A percentile compares a stretch with the other conserved stretches of the same genome.
Evolutionary conservation across 2,888 invertebrate species (phyloP).

Genomic region (Volucella bombylans): DNA sequence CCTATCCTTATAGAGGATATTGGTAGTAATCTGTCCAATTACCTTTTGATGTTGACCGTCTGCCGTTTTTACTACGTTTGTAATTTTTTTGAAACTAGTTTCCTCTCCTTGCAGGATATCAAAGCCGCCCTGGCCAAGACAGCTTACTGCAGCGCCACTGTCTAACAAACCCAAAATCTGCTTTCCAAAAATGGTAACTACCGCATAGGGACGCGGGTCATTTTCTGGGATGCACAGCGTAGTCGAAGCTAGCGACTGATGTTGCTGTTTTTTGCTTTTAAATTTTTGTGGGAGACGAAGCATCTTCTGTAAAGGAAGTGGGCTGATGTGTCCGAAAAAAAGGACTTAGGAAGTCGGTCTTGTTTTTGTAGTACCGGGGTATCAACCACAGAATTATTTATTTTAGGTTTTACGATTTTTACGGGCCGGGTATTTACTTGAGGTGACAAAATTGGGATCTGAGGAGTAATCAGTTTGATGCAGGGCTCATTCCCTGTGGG

Average conservation of each 20-base stretch:
- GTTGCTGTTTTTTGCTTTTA: neutral
- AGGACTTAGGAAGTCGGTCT: neutral
- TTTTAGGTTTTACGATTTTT: neutral
- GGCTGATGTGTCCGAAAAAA: neutral
- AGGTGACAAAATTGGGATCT: neutral
- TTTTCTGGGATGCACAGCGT: neutral
- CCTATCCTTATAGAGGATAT: neutral
- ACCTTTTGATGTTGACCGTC: slow-evolving; percentile 5
- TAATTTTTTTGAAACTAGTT: neutral
- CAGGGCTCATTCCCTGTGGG: neutral
- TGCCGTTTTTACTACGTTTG: neutral
- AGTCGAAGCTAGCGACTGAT: slow-evolving; percentile 4
- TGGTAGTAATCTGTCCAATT: neutral
- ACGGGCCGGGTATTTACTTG: too few species aligned
- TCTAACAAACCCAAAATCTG: slow-evolving; percentile 4
- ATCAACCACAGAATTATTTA: neutral
- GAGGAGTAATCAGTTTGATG: neutral
- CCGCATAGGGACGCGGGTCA: slow-evolving; percentile 16
- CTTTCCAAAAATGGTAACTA: slow-evolving; percentile 4
- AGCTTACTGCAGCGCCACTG: slow-evolving; percentile 12
- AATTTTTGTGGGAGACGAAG: neutral
- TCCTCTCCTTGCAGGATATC: neutral
- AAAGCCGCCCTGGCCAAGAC: slow-evolving; percentile 1
- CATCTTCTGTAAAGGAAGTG: neutral
- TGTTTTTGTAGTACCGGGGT: neutral